Conservation (phyloP, 2,113 vertebrate genomes). For the Hylia prasina region DNA sequence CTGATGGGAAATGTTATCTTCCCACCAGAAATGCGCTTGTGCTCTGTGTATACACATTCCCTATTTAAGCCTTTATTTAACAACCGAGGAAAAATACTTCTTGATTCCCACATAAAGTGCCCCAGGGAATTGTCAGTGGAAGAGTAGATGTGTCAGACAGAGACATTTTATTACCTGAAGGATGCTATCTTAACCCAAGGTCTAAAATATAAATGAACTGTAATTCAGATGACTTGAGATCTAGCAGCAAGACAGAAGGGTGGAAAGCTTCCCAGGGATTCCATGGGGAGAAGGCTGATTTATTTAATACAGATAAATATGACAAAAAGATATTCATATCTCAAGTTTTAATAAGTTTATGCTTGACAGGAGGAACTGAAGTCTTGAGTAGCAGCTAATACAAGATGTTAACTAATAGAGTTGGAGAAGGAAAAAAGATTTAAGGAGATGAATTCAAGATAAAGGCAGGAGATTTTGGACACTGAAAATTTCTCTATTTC, state of each 20-base stretch:
- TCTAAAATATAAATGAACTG: constrained; percentile 51
- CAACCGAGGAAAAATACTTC: not conserved
- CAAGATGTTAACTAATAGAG: not conserved
- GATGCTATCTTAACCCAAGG: constrained; percentile 1
- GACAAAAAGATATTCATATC: constrained; percentile 49
- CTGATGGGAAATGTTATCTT: not conserved
- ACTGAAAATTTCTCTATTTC: not conserved
- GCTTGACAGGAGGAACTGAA: constrained; percentile 18
- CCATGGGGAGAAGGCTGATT: constrained; percentile 6
- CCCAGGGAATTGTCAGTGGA: not conserved
- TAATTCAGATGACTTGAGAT: constrained; percentile 17
- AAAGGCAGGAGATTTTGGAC: not conserved
- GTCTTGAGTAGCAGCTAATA: constrained; percentile 10
- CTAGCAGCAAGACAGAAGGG: not conserved
- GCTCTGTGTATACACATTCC: not conserved
- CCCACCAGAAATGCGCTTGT: not conserved
- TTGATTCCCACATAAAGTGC: not conserved
- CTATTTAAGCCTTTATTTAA: constrained; percentile 5
- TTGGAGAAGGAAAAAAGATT: not conserved
- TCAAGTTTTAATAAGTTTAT: constrained; percentile 41
- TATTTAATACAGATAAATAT: constrained; percentile 56
- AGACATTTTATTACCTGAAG: constrained; percentile 28
- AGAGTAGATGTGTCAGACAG: not conserved
- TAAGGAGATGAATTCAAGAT: not conserved
- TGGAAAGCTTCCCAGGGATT: constrained; percentile 5